A percentile compares a stretch with the other conserved stretches of the same genome.
These are phyloP conservation scores for Coelinius sp. DNA, from an alignment of 2,888 invertebrate species.

Conservation along the genomic window DNA sequence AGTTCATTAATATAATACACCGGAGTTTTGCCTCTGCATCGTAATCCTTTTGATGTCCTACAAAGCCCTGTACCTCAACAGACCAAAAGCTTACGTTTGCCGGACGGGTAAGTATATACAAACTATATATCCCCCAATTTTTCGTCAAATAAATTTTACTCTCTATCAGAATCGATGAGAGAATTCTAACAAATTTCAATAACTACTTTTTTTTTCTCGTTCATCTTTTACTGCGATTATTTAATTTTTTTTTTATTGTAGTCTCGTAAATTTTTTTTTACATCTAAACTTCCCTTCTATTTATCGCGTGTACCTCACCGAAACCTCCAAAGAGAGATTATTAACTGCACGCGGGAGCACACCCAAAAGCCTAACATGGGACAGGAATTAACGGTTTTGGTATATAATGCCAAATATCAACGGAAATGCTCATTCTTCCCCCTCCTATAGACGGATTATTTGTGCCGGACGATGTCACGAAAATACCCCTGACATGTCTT, in stretches of 20 bases:
- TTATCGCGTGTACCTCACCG: constrained; percentile 54
- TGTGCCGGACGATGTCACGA: constrained; percentile 40
- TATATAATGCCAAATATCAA: constrained; percentile 50
- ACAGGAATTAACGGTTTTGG: constrained; percentile 58
- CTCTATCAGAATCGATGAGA: too few species aligned
- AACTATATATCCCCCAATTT: constrained; percentile 33
- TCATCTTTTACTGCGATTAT: background rate
- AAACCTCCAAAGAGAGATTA: constrained; percentile 52
- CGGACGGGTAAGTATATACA: constrained; percentile 44
- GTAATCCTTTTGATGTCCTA: constrained; percentile 62
- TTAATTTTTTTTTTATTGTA: constrained; percentile 1
- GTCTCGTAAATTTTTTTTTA: background rate
- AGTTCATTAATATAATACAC: constrained; percentile 39
- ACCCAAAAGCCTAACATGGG: constrained; percentile 19
- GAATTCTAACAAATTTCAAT: too few species aligned
- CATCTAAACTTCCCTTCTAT: constrained; percentile 32
- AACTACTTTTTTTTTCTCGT: constrained; percentile 1
- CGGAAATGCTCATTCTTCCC: constrained; percentile 47
- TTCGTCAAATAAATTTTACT: background rate
- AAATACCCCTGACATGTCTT: constrained; percentile 32
- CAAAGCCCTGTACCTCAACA: constrained; percentile 53
- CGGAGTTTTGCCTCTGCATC: constrained; percentile 48
- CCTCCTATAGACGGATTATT: constrained; percentile 42
- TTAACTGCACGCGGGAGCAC: constrained; percentile 59
- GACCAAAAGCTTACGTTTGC: constrained; percentile 52